These are phyloP conservation scores for Parasteatoda lunata DNA, from an alignment of 2,888 invertebrate species.

Conservation along the genomic window DNA sequence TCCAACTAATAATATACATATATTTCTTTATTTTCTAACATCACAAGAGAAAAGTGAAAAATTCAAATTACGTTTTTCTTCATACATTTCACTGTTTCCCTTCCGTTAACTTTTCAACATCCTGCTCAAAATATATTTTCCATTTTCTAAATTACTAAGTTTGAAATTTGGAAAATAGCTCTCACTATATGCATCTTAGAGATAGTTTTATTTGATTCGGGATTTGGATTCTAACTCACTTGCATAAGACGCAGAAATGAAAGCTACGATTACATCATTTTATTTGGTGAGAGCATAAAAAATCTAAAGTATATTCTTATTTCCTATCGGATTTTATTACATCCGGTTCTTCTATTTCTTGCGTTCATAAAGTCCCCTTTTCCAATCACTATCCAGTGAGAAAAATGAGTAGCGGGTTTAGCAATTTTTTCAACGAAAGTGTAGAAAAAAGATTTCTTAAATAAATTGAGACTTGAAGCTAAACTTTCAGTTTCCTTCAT, in stretches of 20 bases:
- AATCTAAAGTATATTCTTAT: conserved; percentile 20
- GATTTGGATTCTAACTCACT: conserved; percentile 13
- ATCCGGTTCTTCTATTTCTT: conserved; percentile 37
- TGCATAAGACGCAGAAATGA: conserved; percentile 16
- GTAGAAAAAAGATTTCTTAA: conserved; percentile 18
- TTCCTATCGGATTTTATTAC: conserved; percentile 47
- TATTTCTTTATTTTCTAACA: neutral
- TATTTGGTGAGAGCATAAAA: conserved; percentile 16
- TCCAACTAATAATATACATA: neutral
- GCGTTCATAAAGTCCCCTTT: conserved; percentile 44
- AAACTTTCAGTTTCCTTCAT: conserved; percentile 32
- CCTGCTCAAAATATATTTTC: neutral
- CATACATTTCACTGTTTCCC: neutral
- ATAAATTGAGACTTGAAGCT: conserved; percentile 51
- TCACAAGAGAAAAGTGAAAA: neutral
- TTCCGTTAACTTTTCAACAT: neutral
- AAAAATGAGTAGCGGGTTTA: conserved; percentile 44
- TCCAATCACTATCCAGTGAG: conserved; percentile 42
- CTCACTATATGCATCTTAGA: neutral
- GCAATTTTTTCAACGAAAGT: conserved; percentile 26
- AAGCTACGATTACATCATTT: conserved; percentile 33
- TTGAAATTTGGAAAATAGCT: neutral
- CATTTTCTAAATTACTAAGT: conserved; percentile 18
- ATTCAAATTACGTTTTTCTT: neutral
- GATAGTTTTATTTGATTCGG: conserved; percentile 10